Conservation (phyloP, 2,888 invertebrate species). For the Resseliella maxima region DNA sequence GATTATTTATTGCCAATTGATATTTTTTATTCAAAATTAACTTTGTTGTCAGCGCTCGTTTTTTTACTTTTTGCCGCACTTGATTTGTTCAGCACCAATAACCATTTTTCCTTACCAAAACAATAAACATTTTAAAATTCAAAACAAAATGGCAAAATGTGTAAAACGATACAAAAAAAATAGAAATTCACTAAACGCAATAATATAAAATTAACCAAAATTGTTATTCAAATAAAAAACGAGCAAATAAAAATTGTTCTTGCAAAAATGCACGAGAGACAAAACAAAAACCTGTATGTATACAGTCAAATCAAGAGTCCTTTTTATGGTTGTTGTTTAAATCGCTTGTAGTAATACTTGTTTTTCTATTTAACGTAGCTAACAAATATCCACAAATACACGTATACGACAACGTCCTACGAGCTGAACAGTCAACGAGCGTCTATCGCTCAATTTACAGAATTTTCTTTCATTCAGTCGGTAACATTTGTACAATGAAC, state of each 20-base stretch:
- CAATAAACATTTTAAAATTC: not conserved
- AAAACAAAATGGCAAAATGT: not conserved
- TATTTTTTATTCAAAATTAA: not conserved
- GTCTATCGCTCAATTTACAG: constrained; percentile 59
- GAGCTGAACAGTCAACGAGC: constrained; percentile 61
- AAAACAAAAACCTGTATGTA: not conserved
- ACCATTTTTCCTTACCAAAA: not conserved
- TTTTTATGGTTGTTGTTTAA: constrained; percentile 24
- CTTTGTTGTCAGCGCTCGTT: not conserved
- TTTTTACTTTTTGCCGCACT: constrained; percentile 7
- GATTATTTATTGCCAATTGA: not conserved
- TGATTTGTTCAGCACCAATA: not conserved
- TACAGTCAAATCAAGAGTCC: not conserved
- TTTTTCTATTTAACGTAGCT: not conserved
- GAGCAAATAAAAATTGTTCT: not conserved
- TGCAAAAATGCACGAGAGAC: not conserved
- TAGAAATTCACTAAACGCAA: not conserved
- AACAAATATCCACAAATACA: constrained; percentile 25
- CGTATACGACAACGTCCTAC: constrained; percentile 58
- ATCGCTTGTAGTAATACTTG: not conserved
- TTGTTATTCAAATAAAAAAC: too few species aligned
- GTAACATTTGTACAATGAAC: not conserved
- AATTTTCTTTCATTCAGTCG: constrained; percentile 37
- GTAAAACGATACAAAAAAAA: not conserved
- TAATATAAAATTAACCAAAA: not conserved